A percentile compares a stretch with the other conserved stretches of the same genome.
Conservation (phyloP, 2,113 vertebrate genomes). For the Nettapus auritus region DNA sequence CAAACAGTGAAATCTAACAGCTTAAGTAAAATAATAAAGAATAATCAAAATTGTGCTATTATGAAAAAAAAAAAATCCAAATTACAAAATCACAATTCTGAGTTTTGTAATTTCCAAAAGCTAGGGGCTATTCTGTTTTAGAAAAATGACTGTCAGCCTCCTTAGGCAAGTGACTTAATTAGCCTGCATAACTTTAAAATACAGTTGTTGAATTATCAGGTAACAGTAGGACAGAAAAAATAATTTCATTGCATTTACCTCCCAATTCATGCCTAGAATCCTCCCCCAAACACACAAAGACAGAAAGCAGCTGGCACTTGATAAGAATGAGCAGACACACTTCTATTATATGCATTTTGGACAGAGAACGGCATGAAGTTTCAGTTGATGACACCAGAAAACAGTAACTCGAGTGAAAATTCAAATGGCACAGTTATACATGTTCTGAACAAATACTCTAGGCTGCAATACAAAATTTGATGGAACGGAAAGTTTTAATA, state of each 20-base stretch:
- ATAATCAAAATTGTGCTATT: neutral
- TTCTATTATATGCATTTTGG: neutral
- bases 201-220: neutral
- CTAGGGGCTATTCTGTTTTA: neutral
- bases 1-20: neutral
- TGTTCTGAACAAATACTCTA: neutral
- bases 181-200: neutral
- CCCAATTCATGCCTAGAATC: neutral
- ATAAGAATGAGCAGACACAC: neutral
- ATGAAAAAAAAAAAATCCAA: neutral
- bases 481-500: neutral
- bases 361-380: neutral
- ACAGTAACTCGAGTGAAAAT: neutral
- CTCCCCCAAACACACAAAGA: neutral
- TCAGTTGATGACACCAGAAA: neutral
- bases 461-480: fast-evolving
- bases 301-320: neutral
- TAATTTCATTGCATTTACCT: neutral
- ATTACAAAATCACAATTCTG: neutral
- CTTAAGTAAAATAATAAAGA: neutral
- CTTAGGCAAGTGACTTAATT: neutral
- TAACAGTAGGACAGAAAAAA: neutral
- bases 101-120: neutral
- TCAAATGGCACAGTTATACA: neutral
- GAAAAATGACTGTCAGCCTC: neutral